phyloP scores from a whole-genome alignment of 2,113 vertebrate genomes.

The Petrocephalus microphthalmus region DNA sequence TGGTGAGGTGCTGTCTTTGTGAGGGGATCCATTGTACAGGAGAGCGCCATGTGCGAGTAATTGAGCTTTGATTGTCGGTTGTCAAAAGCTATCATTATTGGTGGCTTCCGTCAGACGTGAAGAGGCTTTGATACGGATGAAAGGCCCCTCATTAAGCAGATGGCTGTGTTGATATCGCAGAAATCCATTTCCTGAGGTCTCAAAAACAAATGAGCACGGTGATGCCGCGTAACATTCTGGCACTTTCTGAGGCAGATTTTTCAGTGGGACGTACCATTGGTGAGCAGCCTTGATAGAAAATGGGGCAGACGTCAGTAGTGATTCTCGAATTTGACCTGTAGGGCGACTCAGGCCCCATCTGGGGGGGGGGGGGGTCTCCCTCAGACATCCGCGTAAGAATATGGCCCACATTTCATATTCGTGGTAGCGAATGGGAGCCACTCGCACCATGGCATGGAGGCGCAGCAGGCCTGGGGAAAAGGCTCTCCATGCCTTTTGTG shows the following conservation, averaged over 20 bases:
- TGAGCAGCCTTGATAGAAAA: background rate
- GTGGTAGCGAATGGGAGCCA: too few species aligned
- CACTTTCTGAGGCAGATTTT: background rate
- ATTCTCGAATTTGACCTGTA: background rate
- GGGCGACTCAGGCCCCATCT: background rate
- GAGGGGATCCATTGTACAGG: slow-evolving; percentile 33
- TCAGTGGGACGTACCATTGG: background rate
- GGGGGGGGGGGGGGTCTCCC: background rate
- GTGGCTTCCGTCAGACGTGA: slow-evolving; percentile 35
- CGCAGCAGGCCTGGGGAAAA: background rate
- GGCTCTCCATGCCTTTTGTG: background rate
- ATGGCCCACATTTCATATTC: background rate
- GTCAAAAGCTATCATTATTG: slow-evolving; percentile 46
- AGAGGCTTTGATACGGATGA: slow-evolving; percentile 49
- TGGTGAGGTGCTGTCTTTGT: slow-evolving; percentile 30
- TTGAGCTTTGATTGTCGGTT: slow-evolving; percentile 48
- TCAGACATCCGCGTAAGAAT: background rate
- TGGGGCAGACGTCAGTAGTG: background rate
- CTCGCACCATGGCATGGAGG: background rate
- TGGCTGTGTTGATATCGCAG: slow-evolving; percentile 44
- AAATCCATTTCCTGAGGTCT: slow-evolving; percentile 33
- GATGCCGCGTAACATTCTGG: background rate
- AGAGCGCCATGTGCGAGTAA: slow-evolving; percentile 39
- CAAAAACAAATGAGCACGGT: slow-evolving; percentile 27
- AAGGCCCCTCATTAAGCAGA: slow-evolving; percentile 44